phyloP scores from a whole-genome alignment of 2,888 invertebrate species.

The Augiades crinisus region DNA sequence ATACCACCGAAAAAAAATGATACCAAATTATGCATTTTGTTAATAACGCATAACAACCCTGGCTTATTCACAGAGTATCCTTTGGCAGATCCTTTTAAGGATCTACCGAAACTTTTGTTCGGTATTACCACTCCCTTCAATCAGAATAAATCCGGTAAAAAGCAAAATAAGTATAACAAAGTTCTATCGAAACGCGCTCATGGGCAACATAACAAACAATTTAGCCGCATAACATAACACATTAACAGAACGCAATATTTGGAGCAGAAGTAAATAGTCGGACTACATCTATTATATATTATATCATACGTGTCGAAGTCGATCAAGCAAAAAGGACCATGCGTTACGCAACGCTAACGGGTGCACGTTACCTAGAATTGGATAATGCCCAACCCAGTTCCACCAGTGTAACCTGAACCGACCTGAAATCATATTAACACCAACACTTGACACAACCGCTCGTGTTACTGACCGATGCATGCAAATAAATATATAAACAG shows the following conservation, averaged over 20 bases:
- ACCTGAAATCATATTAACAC: constrained; percentile 11
- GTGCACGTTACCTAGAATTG: constrained; percentile 17
- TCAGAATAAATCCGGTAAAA: too few species aligned
- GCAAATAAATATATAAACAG: constrained; percentile 11
- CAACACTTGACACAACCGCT: constrained; percentile 21
- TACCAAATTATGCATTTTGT: too few species aligned
- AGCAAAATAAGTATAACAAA: too few species aligned
- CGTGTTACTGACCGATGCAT: constrained; percentile 10
- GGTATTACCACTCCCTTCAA: too few species aligned
- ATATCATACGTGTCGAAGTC: constrained; percentile 12
- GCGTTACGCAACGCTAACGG: constrained; percentile 17
- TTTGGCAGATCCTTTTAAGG: too few species aligned
- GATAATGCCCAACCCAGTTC: constrained; percentile 19
- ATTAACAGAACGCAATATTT: background rate
- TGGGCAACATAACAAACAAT: too few species aligned
- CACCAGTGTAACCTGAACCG: constrained; percentile 18
- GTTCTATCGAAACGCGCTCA: too few species aligned
- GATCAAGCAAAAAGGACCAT: constrained; percentile 22
- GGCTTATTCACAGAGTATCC: too few species aligned
- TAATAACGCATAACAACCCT: too few species aligned
- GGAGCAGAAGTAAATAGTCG: background rate
- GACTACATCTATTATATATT: background rate
- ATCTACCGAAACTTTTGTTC: too few species aligned
- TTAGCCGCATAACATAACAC: too few species aligned
- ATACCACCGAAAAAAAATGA: too few species aligned